Conservation (phyloP, 2,888 invertebrate species). For the Lasioglossum oenotherae region DNA sequence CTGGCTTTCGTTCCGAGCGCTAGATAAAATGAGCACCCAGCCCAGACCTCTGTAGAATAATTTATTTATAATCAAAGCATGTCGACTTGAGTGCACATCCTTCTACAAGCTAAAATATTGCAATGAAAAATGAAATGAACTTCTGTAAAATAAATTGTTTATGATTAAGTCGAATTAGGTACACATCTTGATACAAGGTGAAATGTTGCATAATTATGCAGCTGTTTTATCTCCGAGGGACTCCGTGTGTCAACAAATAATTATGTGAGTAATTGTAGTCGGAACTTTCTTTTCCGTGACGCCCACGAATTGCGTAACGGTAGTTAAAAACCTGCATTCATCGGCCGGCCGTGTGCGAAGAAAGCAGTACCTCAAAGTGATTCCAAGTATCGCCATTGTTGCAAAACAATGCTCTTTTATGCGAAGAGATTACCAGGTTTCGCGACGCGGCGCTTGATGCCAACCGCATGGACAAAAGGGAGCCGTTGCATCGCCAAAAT, state of each 20-base stretch:
- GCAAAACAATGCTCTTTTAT: constrained; percentile 18
- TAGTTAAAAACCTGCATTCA: neutral
- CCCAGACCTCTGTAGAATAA: neutral
- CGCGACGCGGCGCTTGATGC: neutral
- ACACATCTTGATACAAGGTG: neutral
- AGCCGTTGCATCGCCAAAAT: neutral
- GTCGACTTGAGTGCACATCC: too few species aligned
- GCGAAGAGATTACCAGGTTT: constrained; percentile 8
- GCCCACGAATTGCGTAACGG: neutral
- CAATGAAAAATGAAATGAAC: neutral
- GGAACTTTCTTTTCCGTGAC: neutral
- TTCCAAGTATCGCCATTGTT: neutral
- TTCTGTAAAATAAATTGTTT: neutral
- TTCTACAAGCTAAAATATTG: neutral
- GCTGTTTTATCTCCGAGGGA: neutral
- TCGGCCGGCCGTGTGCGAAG: neutral
- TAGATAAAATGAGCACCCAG: too few species aligned
- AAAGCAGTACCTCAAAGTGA: neutral
- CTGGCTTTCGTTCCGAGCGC: neutral
- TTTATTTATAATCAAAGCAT: neutral
- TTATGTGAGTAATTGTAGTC: neutral
- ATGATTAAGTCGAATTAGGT: neutral
- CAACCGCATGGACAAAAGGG: neutral
- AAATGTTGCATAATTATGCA: neutral
- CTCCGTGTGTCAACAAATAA: neutral